Base-by-base conservation (phyloP, 2,888 invertebrate genomes). In the Balanococcus diminutus region DNA sequence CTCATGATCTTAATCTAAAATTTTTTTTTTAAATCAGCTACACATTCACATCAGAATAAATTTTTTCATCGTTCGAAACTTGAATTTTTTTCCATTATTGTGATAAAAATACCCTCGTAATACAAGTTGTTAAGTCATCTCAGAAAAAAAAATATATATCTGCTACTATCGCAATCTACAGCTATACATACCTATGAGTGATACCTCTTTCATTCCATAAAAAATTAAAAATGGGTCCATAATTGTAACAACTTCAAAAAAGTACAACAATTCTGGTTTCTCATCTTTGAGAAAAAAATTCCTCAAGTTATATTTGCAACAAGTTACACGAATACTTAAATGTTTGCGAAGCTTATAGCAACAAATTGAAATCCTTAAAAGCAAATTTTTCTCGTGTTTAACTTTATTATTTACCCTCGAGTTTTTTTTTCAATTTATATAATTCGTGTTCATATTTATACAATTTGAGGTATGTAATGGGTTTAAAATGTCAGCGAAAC, bases 371-470 rank as follows among this genome's bases (percentile, higher is more conserved):
- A 67, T 67, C 61, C 61, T 22, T 28, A 4, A 67, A 67, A 67
- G 61, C 11, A 67, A 67, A 67, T 67, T 67, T 67, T 28, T 14
- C 61, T 9, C 28, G 11, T 67, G 61, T 67, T 67, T 67, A 67
- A 28, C 22, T 19, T 56, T 4, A 67, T 2, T 28, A 67, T 67
- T 67, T 67, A 67, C 61, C 11, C 61, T 67, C 0, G 22, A 25
- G 61, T 22, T 67, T 67, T 67, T 67, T 67, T 67, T 67, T 67
- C 61, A 67, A 67, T 67, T 67, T 67, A 67, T 67, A 67, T 67
- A 67, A 67, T 67, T 67, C 61, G 61, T 28, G 25, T 67, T 67
- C 61, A 67, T 25, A 28, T 25, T 25, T 67, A 14, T 51, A 19
- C 2, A 19, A 5, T 51, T 51, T 9, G 61, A 67, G 25, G 61